phyloP scores from a whole-genome alignment of 2,113 vertebrate species.

The Helogale parvula region DNA sequence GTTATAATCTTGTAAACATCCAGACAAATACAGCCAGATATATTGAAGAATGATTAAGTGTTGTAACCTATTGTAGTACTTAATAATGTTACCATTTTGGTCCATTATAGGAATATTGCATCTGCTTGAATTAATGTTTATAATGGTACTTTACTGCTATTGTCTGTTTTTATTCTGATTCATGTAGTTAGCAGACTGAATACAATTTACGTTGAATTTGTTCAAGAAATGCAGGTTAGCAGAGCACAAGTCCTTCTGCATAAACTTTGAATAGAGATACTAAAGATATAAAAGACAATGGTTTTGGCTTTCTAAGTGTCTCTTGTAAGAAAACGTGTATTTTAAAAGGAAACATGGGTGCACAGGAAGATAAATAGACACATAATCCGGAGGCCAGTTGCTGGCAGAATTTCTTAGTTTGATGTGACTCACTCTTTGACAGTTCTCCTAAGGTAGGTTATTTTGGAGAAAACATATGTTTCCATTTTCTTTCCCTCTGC shows the following conservation, averaged over 20 bases:
- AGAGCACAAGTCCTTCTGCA: conserved; percentile 25
- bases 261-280: conserved; percentile 63
- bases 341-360: conserved; percentile 62
- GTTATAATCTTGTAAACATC: conserved; percentile 75
- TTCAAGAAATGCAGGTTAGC: conserved; percentile 34
- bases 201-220: conserved; percentile 52
- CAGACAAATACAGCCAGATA: conserved; percentile 29
- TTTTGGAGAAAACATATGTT: conserved; percentile 99
- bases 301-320: conserved; percentile 68
- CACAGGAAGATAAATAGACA: conserved; percentile 70
- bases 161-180: conserved; percentile 77
- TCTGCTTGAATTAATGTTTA: conserved; percentile 76
- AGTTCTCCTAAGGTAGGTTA: conserved; percentile 98
- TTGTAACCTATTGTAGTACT: conserved; percentile 62
- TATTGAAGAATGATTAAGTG: conserved; percentile 73
- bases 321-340: conserved; percentile 63
- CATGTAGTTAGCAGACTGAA: conserved; percentile 64
- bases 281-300: conserved; percentile 49
- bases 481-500: conserved; percentile 95
- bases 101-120: conserved; percentile 72
- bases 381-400: conserved; percentile 78
- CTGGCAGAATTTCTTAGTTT: conserved; percentile 87
- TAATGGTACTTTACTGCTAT: conserved; percentile 60
- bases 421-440: conserved; percentile 89
- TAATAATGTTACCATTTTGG: conserved; percentile 71